phyloP scores from a whole-genome alignment of 2,888 invertebrate genomes.

The Coleophora deauratella region DNA sequence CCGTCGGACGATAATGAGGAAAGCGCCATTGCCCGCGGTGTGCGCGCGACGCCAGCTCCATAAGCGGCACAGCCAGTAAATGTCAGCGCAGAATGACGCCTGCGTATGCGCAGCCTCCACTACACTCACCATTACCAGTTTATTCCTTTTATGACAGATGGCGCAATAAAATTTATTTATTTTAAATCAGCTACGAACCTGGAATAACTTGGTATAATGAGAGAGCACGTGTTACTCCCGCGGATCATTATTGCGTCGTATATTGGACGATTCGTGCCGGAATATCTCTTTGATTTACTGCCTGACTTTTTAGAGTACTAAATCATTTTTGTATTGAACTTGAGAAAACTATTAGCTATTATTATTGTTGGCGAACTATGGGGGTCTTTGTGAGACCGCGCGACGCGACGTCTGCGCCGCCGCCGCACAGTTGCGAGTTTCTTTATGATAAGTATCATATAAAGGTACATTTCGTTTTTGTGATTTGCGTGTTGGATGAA shows the following conservation, averaged over 20 bases:
- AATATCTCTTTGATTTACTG: constrained; percentile 65
- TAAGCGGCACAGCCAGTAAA: constrained; percentile 57
- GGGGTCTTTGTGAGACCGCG: constrained; percentile 46
- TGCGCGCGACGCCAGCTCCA: constrained; percentile 33
- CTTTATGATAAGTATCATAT: too few relatives aligned
- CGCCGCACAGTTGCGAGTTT: constrained; percentile 29
- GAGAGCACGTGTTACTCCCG: constrained; percentile 58
- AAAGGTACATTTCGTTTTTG: constrained; percentile 38
- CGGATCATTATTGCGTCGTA: constrained; percentile 45
- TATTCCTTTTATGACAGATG: constrained; percentile 66
- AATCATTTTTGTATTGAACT: constrained; percentile 68
- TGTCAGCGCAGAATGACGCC: constrained; percentile 50
- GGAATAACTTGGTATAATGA: constrained; percentile 59
- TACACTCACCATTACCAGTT: constrained; percentile 40
- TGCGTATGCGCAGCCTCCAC: constrained; percentile 40
- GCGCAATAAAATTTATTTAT: constrained; percentile 67
- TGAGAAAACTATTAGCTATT: constrained; percentile 72
- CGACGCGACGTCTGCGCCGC: constrained; percentile 17
- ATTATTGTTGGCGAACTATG: constrained; percentile 63
- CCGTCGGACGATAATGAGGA: constrained; percentile 48
- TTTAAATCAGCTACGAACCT: constrained; percentile 51
- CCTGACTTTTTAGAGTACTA: constrained; percentile 63
- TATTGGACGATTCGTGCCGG: constrained; percentile 43
- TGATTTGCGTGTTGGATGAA: constrained; percentile 51
- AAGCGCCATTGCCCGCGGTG: constrained; percentile 34